Evolutionary conservation across 2,888 invertebrate genomes (phyloP).

Genomic region (Shargacucullia verbasci): DNA sequence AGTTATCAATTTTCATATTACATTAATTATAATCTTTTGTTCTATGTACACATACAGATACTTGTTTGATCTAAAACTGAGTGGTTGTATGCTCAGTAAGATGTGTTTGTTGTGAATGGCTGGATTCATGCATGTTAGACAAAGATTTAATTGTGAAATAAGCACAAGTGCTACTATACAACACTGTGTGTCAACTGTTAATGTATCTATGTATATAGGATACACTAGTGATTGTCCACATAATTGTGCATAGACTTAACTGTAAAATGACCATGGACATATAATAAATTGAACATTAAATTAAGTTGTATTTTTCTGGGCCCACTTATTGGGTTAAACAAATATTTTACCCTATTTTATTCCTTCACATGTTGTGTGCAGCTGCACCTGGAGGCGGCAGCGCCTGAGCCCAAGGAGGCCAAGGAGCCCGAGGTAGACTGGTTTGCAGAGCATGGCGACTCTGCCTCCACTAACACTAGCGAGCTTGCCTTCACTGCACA

Average conservation of each 20-base stretch:
- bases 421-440: conserved; percentile 96
- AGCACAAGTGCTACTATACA: neutral
- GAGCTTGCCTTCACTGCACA: conserved; percentile 78
- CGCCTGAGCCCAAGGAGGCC: conserved; percentile 90
- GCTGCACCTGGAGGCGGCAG: conserved; percentile 92
- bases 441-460: conserved; percentile 92
- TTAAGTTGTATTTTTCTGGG: too few relatives aligned
- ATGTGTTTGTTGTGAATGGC: neutral
- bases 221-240: neutral
- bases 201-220: too few relatives aligned
- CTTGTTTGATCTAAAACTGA: too few relatives aligned
- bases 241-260: neutral
- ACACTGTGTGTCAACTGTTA: neutral
- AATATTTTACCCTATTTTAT: too few relatives aligned
- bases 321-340: too few relatives aligned
- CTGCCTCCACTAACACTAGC: conserved; percentile 80
- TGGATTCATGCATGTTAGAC: neutral
- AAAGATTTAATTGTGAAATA: neutral
- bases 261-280: neutral
- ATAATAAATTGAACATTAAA: too few relatives aligned
- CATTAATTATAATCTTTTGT: neutral
- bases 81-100: too few relatives aligned
- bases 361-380: conserved; percentile 70
- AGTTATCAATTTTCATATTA: conserved; percentile 7
- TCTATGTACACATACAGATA: too few relatives aligned